A percentile compares a stretch with the other conserved stretches of the same genome.
phyloP scores from a whole-genome alignment of 2,113 vertebrate species.

The Trematomus loennbergii region DNA sequence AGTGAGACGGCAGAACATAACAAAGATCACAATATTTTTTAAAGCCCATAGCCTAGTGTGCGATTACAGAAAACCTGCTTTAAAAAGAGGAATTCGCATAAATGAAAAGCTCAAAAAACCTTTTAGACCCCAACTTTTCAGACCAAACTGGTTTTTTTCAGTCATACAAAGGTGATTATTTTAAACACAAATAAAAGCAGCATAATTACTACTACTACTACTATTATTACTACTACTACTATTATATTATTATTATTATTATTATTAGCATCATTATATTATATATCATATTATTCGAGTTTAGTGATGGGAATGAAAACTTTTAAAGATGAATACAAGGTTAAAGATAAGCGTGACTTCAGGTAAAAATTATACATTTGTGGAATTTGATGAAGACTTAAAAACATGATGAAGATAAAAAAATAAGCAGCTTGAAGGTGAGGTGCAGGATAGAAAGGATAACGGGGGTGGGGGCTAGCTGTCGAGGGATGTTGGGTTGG shows the following conservation, averaged over 20 bases:
- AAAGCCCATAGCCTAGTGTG: background rate
- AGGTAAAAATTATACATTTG: background rate
- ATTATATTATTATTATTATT: background rate
- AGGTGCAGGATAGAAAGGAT: conserved; percentile 14
- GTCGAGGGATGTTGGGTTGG: background rate
- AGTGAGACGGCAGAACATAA: background rate
- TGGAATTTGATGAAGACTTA: background rate
- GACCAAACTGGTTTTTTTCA: background rate
- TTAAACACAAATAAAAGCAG: background rate
- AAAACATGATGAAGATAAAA: background rate
- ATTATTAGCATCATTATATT: background rate
- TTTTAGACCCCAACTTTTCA: background rate
- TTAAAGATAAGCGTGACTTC: background rate
- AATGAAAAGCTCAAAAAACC: background rate
- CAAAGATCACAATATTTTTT: background rate
- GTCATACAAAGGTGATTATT: background rate
- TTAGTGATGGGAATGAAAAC: background rate
- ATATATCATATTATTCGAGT: background rate
- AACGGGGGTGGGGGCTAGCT: background rate
- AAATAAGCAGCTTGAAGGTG: background rate
- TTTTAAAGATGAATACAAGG: background rate
- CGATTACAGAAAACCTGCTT: background rate
- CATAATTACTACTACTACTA: background rate
- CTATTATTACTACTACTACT: background rate
- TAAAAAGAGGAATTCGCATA: background rate